These are phyloP conservation scores for Arrhopalites spinosus DNA, from an alignment of 2,888 invertebrate species.

Conservation along the genomic window DNA sequence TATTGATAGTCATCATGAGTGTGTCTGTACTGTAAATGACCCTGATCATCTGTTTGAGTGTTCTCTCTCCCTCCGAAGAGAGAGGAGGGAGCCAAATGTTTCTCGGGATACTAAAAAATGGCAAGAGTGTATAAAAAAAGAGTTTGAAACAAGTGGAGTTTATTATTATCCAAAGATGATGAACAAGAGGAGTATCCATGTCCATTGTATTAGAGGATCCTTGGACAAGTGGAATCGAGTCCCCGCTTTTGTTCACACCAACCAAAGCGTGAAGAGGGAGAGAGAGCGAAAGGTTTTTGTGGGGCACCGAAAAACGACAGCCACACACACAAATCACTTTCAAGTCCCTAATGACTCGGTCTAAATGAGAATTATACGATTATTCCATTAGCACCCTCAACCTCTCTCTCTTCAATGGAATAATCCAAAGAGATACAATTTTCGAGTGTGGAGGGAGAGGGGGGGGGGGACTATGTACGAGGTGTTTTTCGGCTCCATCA, in stretches of 20 bases:
- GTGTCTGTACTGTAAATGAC: too few species aligned
- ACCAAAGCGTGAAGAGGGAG: slow-evolving; percentile 34
- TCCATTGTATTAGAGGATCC: neutral
- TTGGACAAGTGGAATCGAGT: neutral
- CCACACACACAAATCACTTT: slow-evolving; percentile 21
- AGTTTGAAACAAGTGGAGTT: slow-evolving; percentile 20
- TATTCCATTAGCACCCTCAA: slow-evolving; percentile 36
- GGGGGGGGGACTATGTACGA: neutral
- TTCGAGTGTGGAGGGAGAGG: neutral
- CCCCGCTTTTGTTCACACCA: slow-evolving; percentile 38
- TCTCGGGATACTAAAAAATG: neutral
- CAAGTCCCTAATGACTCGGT: slow-evolving; percentile 36
- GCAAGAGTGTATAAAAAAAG: neutral
- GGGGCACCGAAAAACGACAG: neutral
- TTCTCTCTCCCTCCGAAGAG: neutral
- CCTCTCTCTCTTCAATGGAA: neutral
- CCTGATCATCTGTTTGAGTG: slow-evolving; percentile 19
- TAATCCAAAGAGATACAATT: neutral
- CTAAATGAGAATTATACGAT: slow-evolving; percentile 35
- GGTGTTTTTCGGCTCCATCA: slow-evolving; percentile 10
- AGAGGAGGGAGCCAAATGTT: slow-evolving; percentile 14
- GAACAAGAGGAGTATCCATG: neutral
- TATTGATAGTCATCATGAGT: too few species aligned
- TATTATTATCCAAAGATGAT: neutral
- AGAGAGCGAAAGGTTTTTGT: neutral